These are phyloP conservation scores for Colletes collaris DNA, from an alignment of 2,888 invertebrate species.

Conservation along the genomic window DNA sequence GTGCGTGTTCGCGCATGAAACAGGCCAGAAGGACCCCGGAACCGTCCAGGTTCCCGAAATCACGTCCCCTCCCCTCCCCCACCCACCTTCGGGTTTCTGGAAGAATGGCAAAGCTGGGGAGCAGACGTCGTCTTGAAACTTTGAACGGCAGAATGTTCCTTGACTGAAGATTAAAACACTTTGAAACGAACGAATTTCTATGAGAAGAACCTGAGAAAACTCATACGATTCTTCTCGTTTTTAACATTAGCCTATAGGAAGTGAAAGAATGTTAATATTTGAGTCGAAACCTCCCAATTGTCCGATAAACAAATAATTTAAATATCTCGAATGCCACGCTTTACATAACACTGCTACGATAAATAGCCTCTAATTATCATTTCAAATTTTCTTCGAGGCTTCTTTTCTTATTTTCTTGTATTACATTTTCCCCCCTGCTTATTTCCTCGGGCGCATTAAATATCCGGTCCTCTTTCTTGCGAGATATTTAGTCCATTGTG, in stretches of 20 bases:
- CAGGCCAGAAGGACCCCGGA: constrained; percentile 44
- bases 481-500: not conserved
- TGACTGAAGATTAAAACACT: not conserved
- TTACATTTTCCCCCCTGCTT: not conserved
- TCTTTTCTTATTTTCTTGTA: not conserved
- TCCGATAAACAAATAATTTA: no score
- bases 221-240: no score
- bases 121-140: constrained; percentile 20
- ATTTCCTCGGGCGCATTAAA: constrained; percentile 4
- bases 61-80: constrained; percentile 21
- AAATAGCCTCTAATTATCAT: not conserved
- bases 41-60: constrained; percentile 24
- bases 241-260: no score
- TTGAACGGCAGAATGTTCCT: constrained; percentile 2
- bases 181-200: no score
- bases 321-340: no score
- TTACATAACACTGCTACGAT: no score
- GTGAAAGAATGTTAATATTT: no score
- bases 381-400: not conserved
- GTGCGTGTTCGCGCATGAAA: constrained; percentile 66
- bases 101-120: constrained; percentile 30
- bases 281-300: no score
- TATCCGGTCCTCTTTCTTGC: constrained; percentile 7
- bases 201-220: no score
- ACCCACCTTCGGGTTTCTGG: constrained; percentile 9